A percentile compares a stretch with the other conserved stretches of the same genome.
Conservation (phyloP, 2,888 invertebrate species). For the Aproaerema taeniolella region DNA sequence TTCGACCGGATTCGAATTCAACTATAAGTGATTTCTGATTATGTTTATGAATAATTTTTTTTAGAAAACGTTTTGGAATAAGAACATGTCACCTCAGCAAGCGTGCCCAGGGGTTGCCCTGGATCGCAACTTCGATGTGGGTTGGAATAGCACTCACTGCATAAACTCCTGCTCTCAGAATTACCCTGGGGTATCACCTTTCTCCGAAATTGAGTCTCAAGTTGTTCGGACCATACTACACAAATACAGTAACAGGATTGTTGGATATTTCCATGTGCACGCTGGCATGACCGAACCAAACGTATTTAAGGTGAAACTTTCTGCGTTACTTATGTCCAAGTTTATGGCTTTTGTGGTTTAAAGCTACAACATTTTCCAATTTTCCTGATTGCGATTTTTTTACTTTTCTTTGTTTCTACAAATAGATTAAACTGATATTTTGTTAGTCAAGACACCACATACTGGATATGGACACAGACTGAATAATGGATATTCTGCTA, state of each 20-base stretch:
- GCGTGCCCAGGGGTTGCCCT: slow-evolving; percentile 50
- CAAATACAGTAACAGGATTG: slow-evolving; percentile 45
- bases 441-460: too few species aligned
- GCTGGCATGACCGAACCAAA: slow-evolving; percentile 27
- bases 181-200: slow-evolving; percentile 46
- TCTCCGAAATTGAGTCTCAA: slow-evolving; percentile 52
- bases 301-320: slow-evolving; percentile 48
- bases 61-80: slow-evolving; percentile 36
- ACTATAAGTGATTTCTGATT: too few species aligned
- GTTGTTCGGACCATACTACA: slow-evolving; percentile 52
- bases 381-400: too few species aligned
- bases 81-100: slow-evolving; percentile 48
- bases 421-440: too few species aligned
- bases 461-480: too few species aligned
- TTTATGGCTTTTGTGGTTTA: background rate
- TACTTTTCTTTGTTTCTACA: too few species aligned
- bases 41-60: too few species aligned
- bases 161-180: slow-evolving; percentile 45
- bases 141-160: slow-evolving; percentile 33
- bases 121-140: slow-evolving; percentile 60
- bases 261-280: slow-evolving; percentile 54
- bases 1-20: too few species aligned
- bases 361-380: too few species aligned
- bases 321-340: too few species aligned
- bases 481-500: too few species aligned